Conservation (phyloP, 2,888 invertebrate genomes). For the Belgica antarctica region DNA sequence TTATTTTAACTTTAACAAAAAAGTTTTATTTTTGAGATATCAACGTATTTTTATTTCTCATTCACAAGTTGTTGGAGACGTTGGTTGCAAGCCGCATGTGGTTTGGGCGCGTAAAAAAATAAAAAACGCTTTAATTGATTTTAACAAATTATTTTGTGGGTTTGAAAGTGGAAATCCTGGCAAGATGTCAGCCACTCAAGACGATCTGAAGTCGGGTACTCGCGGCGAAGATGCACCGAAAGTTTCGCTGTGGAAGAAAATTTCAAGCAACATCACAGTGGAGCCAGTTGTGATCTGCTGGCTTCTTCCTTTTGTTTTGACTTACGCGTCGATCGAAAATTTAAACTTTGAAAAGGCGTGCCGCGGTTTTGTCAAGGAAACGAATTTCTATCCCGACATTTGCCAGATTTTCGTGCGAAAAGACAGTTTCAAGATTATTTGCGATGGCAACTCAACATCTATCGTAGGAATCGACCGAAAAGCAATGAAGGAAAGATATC, state of each 20-base stretch:
- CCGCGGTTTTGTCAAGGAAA: constrained; percentile 15
- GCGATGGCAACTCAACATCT: background rate
- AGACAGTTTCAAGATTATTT: constrained; percentile 21
- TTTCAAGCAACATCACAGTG: constrained; percentile 46
- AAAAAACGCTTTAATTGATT: too few relatives aligned
- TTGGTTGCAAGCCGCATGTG: too few relatives aligned
- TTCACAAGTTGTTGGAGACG: too few relatives aligned
- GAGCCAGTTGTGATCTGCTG: constrained; percentile 53
- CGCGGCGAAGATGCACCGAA: too few relatives aligned
- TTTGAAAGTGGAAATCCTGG: too few relatives aligned
- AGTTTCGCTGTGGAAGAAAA: background rate
- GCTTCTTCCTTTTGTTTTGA: constrained; percentile 45
- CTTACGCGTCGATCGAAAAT: constrained; percentile 51
- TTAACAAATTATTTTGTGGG: too few relatives aligned
- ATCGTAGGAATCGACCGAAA: background rate
- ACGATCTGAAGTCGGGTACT: too few relatives aligned
- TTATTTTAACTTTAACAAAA: too few relatives aligned
- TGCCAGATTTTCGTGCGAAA: constrained; percentile 31
- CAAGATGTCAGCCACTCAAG: too few relatives aligned
- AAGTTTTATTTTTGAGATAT: too few relatives aligned
- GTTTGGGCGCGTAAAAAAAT: too few relatives aligned
- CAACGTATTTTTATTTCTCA: too few relatives aligned
- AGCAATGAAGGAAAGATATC: constrained; percentile 1
- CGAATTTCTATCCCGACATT: constrained; percentile 15
- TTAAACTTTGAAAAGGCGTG: constrained; percentile 52